phyloP scores from a whole-genome alignment of 1,140 invertebrate genomes.

The Mizuhopecten yessoensis region DNA sequence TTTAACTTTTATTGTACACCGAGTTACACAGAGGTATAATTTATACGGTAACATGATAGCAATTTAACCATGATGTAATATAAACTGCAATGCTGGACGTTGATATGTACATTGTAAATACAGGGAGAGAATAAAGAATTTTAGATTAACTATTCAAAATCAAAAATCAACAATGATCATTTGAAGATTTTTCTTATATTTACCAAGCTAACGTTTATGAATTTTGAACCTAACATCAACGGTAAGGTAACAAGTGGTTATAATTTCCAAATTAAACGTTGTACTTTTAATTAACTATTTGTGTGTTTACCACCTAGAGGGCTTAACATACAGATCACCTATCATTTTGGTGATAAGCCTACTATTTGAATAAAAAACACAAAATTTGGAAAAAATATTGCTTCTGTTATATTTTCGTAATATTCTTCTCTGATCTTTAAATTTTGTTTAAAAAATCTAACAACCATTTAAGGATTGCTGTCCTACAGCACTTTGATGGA shows the following conservation, averaged over 20 bases:
- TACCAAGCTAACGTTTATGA: neutral
- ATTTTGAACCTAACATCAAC: neutral
- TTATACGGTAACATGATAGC: neutral
- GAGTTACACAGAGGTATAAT: neutral
- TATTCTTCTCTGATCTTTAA: no score
- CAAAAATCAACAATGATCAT: neutral
- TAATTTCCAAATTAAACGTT: neutral
- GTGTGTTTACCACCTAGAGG: no score
- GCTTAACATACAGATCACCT: no score
- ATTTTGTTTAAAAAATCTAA: no score
- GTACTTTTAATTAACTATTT: no score
- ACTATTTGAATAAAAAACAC: no score
- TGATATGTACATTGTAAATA: neutral
- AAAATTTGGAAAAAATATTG: no score
- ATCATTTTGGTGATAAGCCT: no score
- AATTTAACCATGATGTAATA: neutral
- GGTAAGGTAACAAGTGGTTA: neutral
- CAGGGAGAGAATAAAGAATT: neutral
- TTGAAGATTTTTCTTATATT: neutral
- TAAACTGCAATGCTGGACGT: neutral
- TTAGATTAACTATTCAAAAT: neutral
- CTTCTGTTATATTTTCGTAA: no score
- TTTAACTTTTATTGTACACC: conserved; percentile 13
- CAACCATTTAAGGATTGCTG: no score
- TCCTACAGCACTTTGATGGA: no score